phyloP scores from a whole-genome alignment of 2,113 vertebrate species.

The Limnothrissa miodon region DNA sequence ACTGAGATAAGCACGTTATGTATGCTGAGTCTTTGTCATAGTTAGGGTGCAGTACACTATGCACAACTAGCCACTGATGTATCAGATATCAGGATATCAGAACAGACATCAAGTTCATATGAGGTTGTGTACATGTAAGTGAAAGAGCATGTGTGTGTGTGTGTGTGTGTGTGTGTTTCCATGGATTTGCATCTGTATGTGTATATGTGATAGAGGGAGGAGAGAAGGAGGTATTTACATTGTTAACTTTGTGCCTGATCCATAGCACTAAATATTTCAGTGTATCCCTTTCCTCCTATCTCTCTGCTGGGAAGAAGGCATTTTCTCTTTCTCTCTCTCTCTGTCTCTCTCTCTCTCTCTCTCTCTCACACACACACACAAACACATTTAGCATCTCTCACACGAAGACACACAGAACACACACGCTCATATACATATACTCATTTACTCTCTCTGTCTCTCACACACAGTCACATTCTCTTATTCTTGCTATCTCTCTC shows the following conservation, averaged over 20 bases:
- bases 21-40: conserved; percentile 53
- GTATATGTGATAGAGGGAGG: too few relatives aligned
- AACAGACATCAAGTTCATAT: neutral
- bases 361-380: too few relatives aligned
- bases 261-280: neutral
- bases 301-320: too few relatives aligned
- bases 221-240: too few relatives aligned
- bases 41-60: conserved; percentile 26
- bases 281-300: neutral
- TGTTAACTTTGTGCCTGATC: neutral
- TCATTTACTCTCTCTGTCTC: conserved; percentile 17
- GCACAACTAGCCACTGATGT: neutral
- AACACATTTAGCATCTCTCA: too few relatives aligned
- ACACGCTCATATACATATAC: too few relatives aligned
- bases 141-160: neutral
- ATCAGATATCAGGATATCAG: too few relatives aligned
- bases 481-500: neutral
- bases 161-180: neutral
- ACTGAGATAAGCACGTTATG: conserved; percentile 42
- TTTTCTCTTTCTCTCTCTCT: too few relatives aligned
- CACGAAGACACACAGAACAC: too few relatives aligned
- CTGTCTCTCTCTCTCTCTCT: neutral
- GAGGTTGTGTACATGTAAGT: neutral
- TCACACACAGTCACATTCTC: too few relatives aligned
- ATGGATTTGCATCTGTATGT: conserved; percentile 5